These are phyloP conservation scores for Falco berigora DNA, from an alignment of 2,797 vertebrate genomes.

Conservation along the genomic window DNA sequence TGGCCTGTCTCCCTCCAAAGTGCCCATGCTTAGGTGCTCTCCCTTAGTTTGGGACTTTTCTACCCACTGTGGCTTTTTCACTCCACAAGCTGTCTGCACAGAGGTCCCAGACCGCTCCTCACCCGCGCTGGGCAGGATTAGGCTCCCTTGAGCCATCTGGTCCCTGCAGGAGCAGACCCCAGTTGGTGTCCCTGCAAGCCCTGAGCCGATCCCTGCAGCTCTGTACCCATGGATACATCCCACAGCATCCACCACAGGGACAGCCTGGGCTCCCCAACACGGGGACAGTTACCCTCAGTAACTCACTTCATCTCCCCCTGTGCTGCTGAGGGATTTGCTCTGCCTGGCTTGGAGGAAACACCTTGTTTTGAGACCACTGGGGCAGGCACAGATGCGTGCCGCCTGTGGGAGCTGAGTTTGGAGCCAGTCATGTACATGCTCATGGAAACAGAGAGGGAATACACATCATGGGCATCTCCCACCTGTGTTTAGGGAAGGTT, in stretches of 20 bases:
- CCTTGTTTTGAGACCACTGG: not conserved
- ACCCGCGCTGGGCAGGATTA: rapidly evolving
- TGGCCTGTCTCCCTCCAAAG: rapidly evolving
- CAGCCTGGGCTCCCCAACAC: rapidly evolving
- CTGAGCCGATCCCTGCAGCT: not conserved
- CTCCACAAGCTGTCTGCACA: rapidly evolving
- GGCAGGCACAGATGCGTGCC: not conserved
- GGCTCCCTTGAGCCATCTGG: not conserved
- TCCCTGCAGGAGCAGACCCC: not conserved
- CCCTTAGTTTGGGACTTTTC: not conserved
- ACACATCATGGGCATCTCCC: not conserved
- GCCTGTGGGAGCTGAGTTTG: not conserved
- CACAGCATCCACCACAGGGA: rapidly evolving
- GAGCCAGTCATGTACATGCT: rapidly evolving
- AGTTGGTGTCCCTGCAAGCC: not conserved
- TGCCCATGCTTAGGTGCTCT: rapidly evolving
- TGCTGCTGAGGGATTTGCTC: not conserved
- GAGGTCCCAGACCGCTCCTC: not conserved
- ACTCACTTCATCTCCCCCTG: not conserved
- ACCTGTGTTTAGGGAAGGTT: not conserved
- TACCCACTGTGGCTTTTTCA: rapidly evolving
- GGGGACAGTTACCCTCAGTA: rapidly evolving
- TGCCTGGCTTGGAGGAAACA: not conserved
- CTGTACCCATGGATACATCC: not conserved
- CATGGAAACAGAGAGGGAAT: not conserved